phyloP scores from a whole-genome alignment of 1,140 invertebrate genomes.

The Drosophila murphyi region DNA sequence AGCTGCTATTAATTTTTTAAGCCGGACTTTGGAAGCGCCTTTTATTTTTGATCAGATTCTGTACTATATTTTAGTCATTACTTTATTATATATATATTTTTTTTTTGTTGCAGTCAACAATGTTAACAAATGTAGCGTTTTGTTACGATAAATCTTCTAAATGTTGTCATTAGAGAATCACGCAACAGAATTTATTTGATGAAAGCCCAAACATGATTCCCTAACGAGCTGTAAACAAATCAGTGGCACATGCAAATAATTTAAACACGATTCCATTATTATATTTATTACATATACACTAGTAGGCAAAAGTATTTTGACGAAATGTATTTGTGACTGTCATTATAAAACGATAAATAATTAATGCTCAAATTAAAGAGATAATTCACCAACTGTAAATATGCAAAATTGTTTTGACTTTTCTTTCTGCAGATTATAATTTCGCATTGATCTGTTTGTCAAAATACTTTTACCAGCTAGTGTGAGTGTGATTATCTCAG shows the following conservation, averaged over 20 bases:
- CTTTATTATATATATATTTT: not conserved
- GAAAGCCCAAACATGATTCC: conserved; percentile 6
- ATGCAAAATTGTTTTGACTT: too few species aligned
- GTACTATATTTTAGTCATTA: not conserved
- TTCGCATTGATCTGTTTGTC: too few species aligned
- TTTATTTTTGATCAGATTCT: too few species aligned
- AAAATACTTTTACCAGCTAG: too few species aligned
- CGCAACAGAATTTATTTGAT: conserved; percentile 18
- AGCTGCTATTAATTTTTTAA: too few species aligned
- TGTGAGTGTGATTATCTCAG: too few species aligned
- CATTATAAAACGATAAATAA: too few species aligned
- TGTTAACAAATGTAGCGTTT: conserved; percentile 2
- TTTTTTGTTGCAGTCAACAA: not conserved
- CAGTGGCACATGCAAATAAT: not conserved
- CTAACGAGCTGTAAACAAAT: conserved; percentile 18
- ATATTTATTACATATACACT: not conserved
- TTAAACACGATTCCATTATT: conserved; percentile 1
- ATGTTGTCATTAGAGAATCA: not conserved
- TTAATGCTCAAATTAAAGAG: too few species aligned
- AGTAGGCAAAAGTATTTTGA: conserved; percentile 1
- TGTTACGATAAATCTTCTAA: not conserved
- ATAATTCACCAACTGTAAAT: too few species aligned
- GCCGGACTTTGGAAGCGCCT: too few species aligned
- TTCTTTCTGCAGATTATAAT: too few species aligned
- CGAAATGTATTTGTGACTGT: too few species aligned